phyloP scores from a whole-genome alignment of 1,140 invertebrate genomes.

The Episyrphus balteatus region DNA sequence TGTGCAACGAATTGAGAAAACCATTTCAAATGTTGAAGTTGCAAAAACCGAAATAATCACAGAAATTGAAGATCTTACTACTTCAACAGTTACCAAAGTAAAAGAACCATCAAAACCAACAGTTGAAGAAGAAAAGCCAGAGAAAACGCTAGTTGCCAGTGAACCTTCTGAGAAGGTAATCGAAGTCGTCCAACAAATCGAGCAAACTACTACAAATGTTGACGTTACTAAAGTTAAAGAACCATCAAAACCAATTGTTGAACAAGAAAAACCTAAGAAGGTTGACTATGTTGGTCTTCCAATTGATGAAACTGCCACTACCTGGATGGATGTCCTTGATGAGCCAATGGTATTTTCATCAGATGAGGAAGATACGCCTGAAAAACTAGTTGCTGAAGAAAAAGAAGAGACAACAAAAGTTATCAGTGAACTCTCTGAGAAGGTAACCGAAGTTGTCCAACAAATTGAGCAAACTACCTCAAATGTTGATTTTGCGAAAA shows the following conservation, averaged over 20 bases:
- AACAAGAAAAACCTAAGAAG: conserved; percentile 13
- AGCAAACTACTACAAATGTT: too few species aligned
- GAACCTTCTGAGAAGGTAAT: not conserved
- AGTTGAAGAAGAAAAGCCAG: conserved; percentile 7
- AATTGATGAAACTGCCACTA: conserved; percentile 37
- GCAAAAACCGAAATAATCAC: not conserved
- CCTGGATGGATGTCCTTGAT: conserved; percentile 43
- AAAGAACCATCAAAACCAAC: conserved; percentile 1
- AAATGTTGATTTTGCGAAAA: conserved; percentile 27
- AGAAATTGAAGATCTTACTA: not conserved
- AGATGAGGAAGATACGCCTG: not conserved
- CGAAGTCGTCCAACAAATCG: not conserved
- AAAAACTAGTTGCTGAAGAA: too few species aligned
- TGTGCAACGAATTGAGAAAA: not conserved
- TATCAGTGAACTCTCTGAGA: not conserved
- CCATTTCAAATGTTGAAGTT: not conserved
- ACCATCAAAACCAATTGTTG: too few species aligned
- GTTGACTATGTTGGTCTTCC: conserved; percentile 36
- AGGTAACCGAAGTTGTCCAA: not conserved
- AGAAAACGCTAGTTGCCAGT: not conserved
- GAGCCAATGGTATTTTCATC: conserved; percentile 13
- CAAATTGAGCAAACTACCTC: conserved; percentile 12
- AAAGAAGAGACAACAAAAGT: not conserved
- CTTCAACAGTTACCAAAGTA: too few species aligned
- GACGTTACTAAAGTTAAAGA: too few species aligned